These are phyloP conservation scores for Triplophysa dalaica DNA, from an alignment of 2,113 vertebrate species.

Conservation along the genomic window DNA sequence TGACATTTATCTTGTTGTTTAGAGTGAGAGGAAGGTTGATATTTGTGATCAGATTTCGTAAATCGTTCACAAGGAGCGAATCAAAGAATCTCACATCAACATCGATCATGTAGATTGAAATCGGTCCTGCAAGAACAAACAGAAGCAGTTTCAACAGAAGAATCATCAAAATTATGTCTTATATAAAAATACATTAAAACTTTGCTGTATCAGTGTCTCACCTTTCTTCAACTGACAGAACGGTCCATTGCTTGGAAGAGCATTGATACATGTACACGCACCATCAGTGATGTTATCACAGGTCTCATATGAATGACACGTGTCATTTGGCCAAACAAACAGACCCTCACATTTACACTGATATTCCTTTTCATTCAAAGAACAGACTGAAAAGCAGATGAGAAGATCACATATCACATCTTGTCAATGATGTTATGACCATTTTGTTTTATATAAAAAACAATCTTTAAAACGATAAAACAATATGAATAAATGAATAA, in stretches of 20 bases:
- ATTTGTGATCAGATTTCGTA: not conserved
- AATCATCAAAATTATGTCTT: too few relatives aligned
- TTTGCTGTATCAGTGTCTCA: too few relatives aligned
- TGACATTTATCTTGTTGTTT: slow-evolving; percentile 12
- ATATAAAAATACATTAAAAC: too few relatives aligned
- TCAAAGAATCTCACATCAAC: slow-evolving; percentile 33
- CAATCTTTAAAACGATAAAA: not conserved
- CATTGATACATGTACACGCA: slow-evolving; percentile 54
- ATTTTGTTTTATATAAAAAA: not conserved
- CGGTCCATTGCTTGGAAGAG: too few relatives aligned
- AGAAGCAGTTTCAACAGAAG: too few relatives aligned
- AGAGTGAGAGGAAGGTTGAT: slow-evolving; percentile 16
- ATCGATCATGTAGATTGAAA: not conserved
- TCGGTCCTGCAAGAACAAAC: not conserved
- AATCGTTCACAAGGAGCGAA: not conserved
- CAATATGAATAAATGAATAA: not conserved
- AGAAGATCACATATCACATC: not conserved
- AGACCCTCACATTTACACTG: slow-evolving; percentile 52
- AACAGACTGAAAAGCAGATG: slow-evolving; percentile 50
- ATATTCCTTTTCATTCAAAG: slow-evolving; percentile 19
- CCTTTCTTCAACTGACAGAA: too few relatives aligned
- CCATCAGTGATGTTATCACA: slow-evolving; percentile 38
- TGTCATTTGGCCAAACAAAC: slow-evolving; percentile 52
- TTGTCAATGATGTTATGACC: not conserved
- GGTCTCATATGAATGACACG: slow-evolving; percentile 43